Evolutionary conservation across 2,888 invertebrate species (phyloP).

Genomic region (Lucinisca nassula): DNA sequence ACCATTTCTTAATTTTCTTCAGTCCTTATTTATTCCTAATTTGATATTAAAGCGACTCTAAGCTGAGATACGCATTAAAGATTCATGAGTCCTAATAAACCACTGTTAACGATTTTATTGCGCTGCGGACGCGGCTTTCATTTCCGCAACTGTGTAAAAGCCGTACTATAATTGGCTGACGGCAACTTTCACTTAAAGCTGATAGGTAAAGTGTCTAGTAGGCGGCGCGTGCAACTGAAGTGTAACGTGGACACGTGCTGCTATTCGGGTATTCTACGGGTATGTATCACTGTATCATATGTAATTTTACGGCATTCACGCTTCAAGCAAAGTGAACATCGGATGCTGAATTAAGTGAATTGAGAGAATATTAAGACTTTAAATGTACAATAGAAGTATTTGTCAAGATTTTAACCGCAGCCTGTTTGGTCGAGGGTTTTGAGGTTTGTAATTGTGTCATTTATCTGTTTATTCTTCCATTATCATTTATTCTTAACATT

Average conservation of each 20-base stretch:
- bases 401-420: too few species aligned
- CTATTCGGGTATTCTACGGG: slow-evolving; percentile 42
- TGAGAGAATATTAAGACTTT: not conserved
- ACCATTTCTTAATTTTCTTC: slow-evolving; percentile 13
- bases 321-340: slow-evolving; percentile 2
- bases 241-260: slow-evolving; percentile 63
- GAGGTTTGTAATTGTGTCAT: too few species aligned
- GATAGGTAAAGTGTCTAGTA: slow-evolving; percentile 34
- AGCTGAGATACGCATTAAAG: slow-evolving; percentile 62
- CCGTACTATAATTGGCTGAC: slow-evolving; percentile 57
- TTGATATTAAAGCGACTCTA: slow-evolving; percentile 2
- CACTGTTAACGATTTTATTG: slow-evolving; percentile 61
- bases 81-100: slow-evolving; percentile 67
- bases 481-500: too few species aligned
- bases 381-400: not conserved
- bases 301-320: slow-evolving; percentile 12
- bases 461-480: too few species aligned
- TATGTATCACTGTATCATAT: not conserved
- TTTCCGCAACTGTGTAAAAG: slow-evolving; percentile 59
- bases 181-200: slow-evolving; percentile 17
- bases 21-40: not conserved
- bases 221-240: slow-evolving; percentile 41
- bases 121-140: slow-evolving; percentile 56
- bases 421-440: too few species aligned
- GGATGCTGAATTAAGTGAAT: slow-evolving; percentile 2